Percentiles rank a stretch among this genome's conserved stretches.
Conservation (phyloP, 2,113 vertebrate genomes). For the Brachyhypopomus gauderio region DNA sequence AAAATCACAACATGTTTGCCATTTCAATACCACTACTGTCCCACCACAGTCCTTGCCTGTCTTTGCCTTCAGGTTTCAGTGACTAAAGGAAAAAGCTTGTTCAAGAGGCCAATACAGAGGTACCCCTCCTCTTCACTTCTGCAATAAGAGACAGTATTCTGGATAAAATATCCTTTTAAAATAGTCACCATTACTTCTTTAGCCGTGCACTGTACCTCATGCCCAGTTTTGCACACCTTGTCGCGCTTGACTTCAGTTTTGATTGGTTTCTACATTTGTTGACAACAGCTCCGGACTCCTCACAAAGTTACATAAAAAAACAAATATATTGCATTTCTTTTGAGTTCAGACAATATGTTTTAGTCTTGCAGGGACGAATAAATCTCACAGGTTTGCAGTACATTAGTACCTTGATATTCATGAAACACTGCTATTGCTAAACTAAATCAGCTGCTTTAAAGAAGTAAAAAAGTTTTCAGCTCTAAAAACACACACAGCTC, state of each 20-base stretch:
- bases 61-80: constrained; percentile 16
- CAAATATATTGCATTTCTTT: constrained; percentile 34
- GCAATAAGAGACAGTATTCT: constrained; percentile 18
- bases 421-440: constrained; percentile 70
- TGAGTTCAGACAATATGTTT: background rate
- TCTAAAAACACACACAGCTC: constrained; percentile 60
- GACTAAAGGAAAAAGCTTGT: constrained; percentile 18
- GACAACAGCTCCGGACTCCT: constrained; percentile 7
- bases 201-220: background rate
- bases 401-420: constrained; percentile 37
- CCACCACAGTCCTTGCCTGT: background rate
- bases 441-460: constrained; percentile 54
- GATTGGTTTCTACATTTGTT: background rate
- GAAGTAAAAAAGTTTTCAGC: constrained; percentile 60
- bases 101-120: background rate
- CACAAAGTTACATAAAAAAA: constrained; percentile 20
- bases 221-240: background rate
- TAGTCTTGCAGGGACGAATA: constrained; percentile 22
- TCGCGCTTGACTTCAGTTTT: background rate
- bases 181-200: background rate
- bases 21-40: constrained; percentile 22
- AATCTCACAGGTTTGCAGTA: constrained; percentile 24
- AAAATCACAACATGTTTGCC: constrained; percentile 8
- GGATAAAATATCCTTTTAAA: background rate
- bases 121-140: background rate